Evolutionary conservation across 2,113 vertebrate species (phyloP).

Genomic region (rat (Rattus norvegicus)): DNA sequence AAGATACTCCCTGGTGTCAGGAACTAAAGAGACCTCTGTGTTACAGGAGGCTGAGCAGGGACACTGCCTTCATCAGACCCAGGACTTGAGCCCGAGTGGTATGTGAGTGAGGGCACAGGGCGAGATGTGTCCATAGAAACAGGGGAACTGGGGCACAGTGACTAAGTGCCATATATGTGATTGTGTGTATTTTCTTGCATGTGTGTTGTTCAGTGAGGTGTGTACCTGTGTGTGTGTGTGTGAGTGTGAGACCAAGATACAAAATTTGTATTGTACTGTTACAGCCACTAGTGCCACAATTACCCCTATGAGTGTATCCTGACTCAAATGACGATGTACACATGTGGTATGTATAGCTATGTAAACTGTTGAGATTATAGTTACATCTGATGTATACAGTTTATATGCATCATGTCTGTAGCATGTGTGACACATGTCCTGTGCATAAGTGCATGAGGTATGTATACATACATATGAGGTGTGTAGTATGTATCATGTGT

Average conservation of each 20-base stretch:
- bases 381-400: background rate
- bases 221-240: background rate
- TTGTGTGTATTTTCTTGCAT: background rate
- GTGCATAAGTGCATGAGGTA: background rate
- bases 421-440: no score
- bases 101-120: background rate
- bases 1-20: no score
- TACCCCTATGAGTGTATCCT: background rate
- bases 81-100: background rate
- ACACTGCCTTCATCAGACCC: background rate
- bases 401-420: background rate
- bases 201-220: background rate
- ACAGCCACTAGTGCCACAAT: background rate
- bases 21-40: no score
- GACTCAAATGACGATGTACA: background rate
- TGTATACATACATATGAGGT: background rate
- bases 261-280: no score
- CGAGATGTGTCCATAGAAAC: background rate
- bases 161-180: no score
- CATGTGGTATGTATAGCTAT: background rate
- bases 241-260: background rate
- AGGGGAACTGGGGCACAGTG: background rate
- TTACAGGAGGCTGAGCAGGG: background rate
- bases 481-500: background rate
- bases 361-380: background rate